Conservation (phyloP, 2,113 vertebrate species). For the Boleophthalmus pectinirostris region DNA sequence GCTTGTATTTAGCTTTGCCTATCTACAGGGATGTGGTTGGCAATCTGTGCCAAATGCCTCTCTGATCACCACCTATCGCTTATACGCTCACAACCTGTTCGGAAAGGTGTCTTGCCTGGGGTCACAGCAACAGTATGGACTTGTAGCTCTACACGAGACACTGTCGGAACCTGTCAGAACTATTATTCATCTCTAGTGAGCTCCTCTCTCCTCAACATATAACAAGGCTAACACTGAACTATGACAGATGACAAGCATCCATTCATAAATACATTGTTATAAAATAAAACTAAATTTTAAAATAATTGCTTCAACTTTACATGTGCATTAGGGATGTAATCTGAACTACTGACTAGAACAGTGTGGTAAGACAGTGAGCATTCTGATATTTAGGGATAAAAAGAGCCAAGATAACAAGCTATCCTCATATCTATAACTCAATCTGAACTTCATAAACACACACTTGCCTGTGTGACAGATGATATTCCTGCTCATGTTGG, state of each 20-base stretch:
- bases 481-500: conserved; percentile 34
- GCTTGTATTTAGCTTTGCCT: neutral
- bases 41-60: neutral
- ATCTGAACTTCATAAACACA: neutral
- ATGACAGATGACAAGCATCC: no score
- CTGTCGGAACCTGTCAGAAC: no score
- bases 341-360: neutral
- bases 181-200: no score
- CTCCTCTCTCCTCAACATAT: no score
- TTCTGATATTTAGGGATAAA: no score
- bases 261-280: no score
- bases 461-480: neutral
- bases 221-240: no score
- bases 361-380: neutral
- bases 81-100: no score
- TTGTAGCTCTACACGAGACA: no score
- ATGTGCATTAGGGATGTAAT: neutral
- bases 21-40: neutral
- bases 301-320: neutral
- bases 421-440: neutral
- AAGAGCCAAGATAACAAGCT: neutral
- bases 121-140: no score
- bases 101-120: no score
- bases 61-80: neutral
- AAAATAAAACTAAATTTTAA: no score